Evolutionary conservation across 2,888 invertebrate genomes (phyloP), one percentile per base, ranked within the genome.

Genomic region (Helicoverpa assulta): DNA sequence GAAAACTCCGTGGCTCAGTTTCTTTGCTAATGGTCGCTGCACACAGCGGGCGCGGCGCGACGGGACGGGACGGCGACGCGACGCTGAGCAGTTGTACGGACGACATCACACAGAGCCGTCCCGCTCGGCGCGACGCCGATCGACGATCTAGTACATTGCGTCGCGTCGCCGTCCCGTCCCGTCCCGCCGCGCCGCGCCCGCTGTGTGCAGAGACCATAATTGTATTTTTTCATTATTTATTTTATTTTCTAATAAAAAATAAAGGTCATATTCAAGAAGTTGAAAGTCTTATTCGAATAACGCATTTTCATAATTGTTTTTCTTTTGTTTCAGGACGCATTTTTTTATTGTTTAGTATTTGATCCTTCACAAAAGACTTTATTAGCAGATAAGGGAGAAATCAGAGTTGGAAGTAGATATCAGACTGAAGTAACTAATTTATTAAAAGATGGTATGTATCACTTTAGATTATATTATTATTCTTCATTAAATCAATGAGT

Each of bases 311-410:
- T 70, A 55, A 26, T 19, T 77, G 47, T 81, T 68, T 73, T 61
- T 87, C 90, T 89, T 89, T 94, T 93, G 92, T 96, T 96, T 84
- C 96, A 99, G 97, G 99, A 99, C 96, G 98, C 99, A 93, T 99
- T 99, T 97, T 99, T 99, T 96, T 99, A 99, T 96, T 99, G 99
- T 94, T 97, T 99, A 95, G 99, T 99, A 88, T 99, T 99, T 96
- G 99, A 99, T 96, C 99, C 99, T 86, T 98, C 98, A 95, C 99
- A 99, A 96, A 99, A 99, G 96, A 99, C 99, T 87, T 96, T 99
- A 91, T 96, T 99, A 93, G 99, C 99, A 88, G 99, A 99, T 96
- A 99, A 99, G 96, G 99, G 99, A 91, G 99, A 98, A 96, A 99
- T 99, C 93, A 96, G 97, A 94, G 97, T 97, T 93, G 99, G 99